Conservation (phyloP, 2,797 vertebrate genomes). For the Oreochromis mossambicus region DNA sequence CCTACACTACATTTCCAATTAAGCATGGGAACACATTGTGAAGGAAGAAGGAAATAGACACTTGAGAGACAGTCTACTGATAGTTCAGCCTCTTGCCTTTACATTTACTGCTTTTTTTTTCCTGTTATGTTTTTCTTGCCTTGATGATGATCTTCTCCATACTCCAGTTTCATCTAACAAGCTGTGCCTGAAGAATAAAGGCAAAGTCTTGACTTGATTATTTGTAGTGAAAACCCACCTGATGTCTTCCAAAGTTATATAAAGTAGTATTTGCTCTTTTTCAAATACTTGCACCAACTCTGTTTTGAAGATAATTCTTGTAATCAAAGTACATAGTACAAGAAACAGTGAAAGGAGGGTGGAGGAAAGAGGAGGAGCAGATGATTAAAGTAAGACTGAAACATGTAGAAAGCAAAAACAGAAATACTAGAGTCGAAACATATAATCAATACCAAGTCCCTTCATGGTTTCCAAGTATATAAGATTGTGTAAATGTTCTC, state of each 20-base stretch:
- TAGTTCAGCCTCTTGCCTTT: background rate
- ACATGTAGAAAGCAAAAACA: constrained; percentile 2
- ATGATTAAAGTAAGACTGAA: background rate
- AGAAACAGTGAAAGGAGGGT: background rate
- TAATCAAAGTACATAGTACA: background rate
- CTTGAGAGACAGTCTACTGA: constrained; percentile 7
- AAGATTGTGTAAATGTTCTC: background rate
- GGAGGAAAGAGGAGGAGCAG: background rate
- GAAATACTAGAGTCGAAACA: background rate
- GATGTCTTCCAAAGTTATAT: background rate
- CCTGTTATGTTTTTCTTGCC: constrained; percentile 9
- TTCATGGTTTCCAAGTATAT: background rate
- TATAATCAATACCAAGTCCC: background rate
- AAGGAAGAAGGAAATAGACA: constrained; percentile 3
- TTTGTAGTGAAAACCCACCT: constrained; percentile 35
- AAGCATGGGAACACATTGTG: constrained; percentile 9
- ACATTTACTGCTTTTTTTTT: background rate
- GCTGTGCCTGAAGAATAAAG: constrained; percentile 8
- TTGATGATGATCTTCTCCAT: constrained; percentile 3
- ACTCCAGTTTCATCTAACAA: constrained; percentile 43
- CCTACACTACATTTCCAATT: constrained; percentile 46
- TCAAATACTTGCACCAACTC: background rate
- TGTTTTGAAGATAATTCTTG: background rate
- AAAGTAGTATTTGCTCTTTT: background rate
- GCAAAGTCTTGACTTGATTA: constrained; percentile 32